Evolutionary conservation across 2,797 vertebrate species (phyloP), one percentile per base, ranked within the genome.

Genomic region (Typhlichthys subterraneus): DNA sequence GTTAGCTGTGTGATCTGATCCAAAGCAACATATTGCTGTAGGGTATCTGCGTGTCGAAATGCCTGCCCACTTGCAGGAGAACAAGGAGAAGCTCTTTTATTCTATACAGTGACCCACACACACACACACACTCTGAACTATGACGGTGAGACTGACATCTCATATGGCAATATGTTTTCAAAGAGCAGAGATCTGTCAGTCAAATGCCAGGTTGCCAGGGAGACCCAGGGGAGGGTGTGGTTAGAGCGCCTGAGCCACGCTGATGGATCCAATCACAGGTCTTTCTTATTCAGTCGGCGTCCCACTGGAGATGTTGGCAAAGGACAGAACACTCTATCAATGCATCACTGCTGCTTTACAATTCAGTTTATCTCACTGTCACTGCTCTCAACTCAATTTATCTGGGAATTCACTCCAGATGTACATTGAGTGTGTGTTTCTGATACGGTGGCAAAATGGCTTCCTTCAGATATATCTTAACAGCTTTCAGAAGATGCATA

Each of bases 401-500:
- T 89, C 87, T 80, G 72, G 47, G 19, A 50, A 62, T 88, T 85
- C 47, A 64, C 81, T 87, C 70, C 51, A 76, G 74, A 70, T 13
- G 67, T 68, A 75, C 77, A 66, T 86, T 79, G 72, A 63, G 49
- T 9, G 72, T 70, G 29, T 70, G 50, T 63, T 73, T 75, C 76
- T 72, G 85, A 89, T 87, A 83, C 70, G 31, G 66, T 63, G 56
- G 69, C 64, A 72, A 84, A 86, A 85, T 10, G 74, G 62, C 82
- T 79, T 59, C 57, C 74, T 69, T 84, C 68, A 11, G 67, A 87
- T 86, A 87, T 84, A 80, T 83, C 83, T 79, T 81, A 88, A 82
- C 81, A 74, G 79, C 85, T 81, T 90, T 81, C 76, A 87, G 87
- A 88, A 86, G 83, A 81, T 59, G 73, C 80, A 85, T 87, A 82